phyloP scores from a whole-genome alignment of 2,113 vertebrate genomes.

The Oxyruncus cristatus region DNA sequence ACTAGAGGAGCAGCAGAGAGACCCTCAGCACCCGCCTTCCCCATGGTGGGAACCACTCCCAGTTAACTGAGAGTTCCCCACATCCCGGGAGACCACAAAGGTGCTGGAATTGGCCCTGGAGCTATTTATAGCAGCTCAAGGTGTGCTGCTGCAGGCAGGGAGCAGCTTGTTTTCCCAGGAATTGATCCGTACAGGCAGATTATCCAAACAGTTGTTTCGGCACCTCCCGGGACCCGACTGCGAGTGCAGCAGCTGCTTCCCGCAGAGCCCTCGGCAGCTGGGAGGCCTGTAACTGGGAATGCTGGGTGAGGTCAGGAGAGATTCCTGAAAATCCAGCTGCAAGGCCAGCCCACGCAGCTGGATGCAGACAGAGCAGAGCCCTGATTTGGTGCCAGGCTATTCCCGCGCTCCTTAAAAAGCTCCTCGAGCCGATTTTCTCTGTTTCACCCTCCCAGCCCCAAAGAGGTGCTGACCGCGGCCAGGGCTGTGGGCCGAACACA shows the following conservation, averaged over 20 bases:
- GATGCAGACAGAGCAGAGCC: not conserved
- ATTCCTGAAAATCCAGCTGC: conserved; percentile 35
- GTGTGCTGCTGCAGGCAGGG: not conserved
- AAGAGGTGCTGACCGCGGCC: not conserved
- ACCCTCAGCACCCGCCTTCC: not conserved
- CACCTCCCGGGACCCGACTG: not conserved
- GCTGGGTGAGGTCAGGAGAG: conserved; percentile 32
- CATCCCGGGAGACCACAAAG: not conserved
- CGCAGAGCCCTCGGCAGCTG: conserved; percentile 20
- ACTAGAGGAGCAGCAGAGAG: not conserved
- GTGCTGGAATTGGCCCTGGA: not conserved
- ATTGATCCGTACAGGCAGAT: not conserved
- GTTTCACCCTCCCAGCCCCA: not conserved
- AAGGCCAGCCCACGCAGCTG: not conserved
- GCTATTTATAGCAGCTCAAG: not conserved
- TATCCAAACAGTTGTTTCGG: conserved; percentile 8
- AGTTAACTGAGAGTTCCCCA: not conserved
- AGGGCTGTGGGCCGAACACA: too few species aligned
- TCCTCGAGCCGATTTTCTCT: not conserved
- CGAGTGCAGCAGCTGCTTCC: conserved; percentile 42
- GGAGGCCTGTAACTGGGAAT: not conserved
- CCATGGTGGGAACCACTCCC: rapidly evolving
- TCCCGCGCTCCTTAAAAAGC: not conserved
- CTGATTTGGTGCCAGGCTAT: not conserved
- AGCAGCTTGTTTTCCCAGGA: not conserved